A percentile compares a stretch with the other conserved stretches of the same genome.
phyloP scores from a whole-genome alignment of 2,888 invertebrate genomes.

The Sialis lutaria region DNA sequence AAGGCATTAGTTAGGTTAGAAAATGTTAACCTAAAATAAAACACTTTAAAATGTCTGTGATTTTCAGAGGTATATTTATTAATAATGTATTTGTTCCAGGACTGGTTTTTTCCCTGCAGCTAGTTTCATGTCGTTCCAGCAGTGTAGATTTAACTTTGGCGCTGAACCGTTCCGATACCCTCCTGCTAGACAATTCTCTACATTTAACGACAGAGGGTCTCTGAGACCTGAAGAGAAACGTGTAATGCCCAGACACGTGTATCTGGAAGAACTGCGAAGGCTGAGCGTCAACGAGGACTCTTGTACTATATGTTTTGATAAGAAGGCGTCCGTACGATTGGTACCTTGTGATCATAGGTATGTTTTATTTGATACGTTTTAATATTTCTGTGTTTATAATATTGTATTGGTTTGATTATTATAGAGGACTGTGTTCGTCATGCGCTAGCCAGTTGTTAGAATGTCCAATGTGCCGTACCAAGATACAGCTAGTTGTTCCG shows the following conservation, averaged over 20 bases:
- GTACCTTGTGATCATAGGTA: constrained; percentile 75
- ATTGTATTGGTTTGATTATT: not conserved
- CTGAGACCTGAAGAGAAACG: constrained; percentile 58
- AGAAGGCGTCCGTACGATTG: constrained; percentile 53
- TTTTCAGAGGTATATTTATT: too few species aligned
- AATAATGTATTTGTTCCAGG: constrained; percentile 27
- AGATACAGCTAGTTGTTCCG: constrained; percentile 33
- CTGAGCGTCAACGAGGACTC: constrained; percentile 64
- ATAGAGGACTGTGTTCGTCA: constrained; percentile 65
- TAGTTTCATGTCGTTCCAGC: constrained; percentile 93
- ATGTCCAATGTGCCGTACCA: constrained; percentile 76
- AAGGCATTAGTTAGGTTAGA: too few species aligned
- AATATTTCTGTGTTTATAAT: too few species aligned
- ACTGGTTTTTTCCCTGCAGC: constrained; percentile 87
- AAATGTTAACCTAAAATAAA: too few species aligned
- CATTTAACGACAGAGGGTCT: constrained; percentile 63
- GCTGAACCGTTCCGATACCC: constrained; percentile 59
- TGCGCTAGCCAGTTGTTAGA: constrained; percentile 62
- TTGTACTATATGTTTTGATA: constrained; percentile 77
- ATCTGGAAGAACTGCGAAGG: constrained; percentile 52
- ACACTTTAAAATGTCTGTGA: too few species aligned
- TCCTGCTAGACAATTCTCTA: constrained; percentile 45
- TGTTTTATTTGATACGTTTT: constrained; percentile 15
- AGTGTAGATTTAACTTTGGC: constrained; percentile 87
- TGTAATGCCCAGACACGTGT: constrained; percentile 68